Conservation (phyloP, 1,140 invertebrate species). For the Euglossa dilemma region DNA sequence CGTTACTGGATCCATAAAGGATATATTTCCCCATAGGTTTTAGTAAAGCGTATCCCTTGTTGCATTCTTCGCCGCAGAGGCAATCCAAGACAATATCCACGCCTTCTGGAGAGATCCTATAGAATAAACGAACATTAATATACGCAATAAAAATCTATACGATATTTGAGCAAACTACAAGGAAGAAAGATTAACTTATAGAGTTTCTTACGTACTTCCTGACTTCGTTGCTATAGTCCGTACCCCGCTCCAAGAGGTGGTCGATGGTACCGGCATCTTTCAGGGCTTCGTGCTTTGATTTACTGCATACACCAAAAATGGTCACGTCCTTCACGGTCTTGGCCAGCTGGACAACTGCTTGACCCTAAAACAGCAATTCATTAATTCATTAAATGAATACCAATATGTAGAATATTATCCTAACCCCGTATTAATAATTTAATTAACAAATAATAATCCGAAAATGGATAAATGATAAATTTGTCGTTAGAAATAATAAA, state of each 20-base stretch:
- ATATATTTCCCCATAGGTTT: constrained; percentile 96
- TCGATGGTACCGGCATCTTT: constrained; percentile 88
- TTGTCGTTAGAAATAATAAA: background rate
- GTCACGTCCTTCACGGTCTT: constrained; percentile 92
- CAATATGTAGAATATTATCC: background rate
- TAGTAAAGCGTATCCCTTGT: constrained; percentile 90
- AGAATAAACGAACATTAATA: constrained; percentile 6
- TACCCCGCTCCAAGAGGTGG: constrained; percentile 89
- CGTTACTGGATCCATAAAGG: constrained; percentile 92
- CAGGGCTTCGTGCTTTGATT: constrained; percentile 91
- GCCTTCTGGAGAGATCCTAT: constrained; percentile 88
- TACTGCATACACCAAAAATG: constrained; percentile 93
- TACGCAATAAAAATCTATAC: background rate
- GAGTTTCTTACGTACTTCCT: constrained; percentile 87
- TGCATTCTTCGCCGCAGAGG: constrained; percentile 94
- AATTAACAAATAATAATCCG: too few species aligned
- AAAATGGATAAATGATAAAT: background rate
- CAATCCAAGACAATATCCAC: constrained; percentile 95
- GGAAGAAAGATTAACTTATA: background rate
- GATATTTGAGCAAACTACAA: background rate
- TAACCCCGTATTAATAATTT: too few species aligned
- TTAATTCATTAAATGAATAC: background rate
- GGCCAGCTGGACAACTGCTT: constrained; percentile 91
- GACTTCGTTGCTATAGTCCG: constrained; percentile 92
- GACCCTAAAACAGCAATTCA: constrained; percentile 85